These are phyloP conservation scores for Ceratoteleas bidentatus DNA, from an alignment of 1,140 invertebrate genomes.

Conservation along the genomic window DNA sequence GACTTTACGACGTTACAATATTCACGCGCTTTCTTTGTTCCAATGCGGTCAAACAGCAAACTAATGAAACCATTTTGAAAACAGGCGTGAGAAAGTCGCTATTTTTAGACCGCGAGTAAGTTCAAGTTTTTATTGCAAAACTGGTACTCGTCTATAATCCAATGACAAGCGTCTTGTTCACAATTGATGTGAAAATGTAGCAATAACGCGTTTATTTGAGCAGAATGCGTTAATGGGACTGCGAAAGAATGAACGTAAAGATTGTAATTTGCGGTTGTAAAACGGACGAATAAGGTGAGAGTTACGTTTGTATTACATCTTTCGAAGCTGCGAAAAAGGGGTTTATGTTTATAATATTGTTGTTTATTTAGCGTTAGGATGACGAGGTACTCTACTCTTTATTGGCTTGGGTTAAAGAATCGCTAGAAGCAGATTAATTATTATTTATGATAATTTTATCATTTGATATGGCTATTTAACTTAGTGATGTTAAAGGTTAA, in stretches of 20 bases:
- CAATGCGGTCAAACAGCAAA: slow-evolving; percentile 1
- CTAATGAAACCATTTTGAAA: slow-evolving; percentile 47
- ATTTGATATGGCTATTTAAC: too few species aligned
- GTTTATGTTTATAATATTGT: background rate
- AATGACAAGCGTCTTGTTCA: background rate
- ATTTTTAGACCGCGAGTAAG: slow-evolving; percentile 39
- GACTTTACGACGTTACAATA: slow-evolving; percentile 35
- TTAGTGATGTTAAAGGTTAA: too few species aligned
- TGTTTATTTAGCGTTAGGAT: background rate
- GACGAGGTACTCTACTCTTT: too few species aligned
- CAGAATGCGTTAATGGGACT: slow-evolving; percentile 2
- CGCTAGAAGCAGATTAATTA: too few species aligned
- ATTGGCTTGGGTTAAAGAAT: too few species aligned
- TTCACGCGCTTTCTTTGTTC: background rate
- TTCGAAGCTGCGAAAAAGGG: too few species aligned
- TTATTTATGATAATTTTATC: too few species aligned
- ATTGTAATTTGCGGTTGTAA: slow-evolving; percentile 13
- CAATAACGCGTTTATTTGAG: background rate
- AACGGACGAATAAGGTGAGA: slow-evolving; percentile 10
- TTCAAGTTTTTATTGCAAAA: slow-evolving; percentile 49
- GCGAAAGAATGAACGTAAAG: slow-evolving; percentile 14
- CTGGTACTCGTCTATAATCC: background rate
- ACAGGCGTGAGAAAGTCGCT: slow-evolving; percentile 33
- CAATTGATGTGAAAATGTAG: slow-evolving; percentile 8
- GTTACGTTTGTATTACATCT: background rate